Base-by-base conservation (phyloP, 2,888 invertebrate species). In the Drosophila robusta region DNA sequence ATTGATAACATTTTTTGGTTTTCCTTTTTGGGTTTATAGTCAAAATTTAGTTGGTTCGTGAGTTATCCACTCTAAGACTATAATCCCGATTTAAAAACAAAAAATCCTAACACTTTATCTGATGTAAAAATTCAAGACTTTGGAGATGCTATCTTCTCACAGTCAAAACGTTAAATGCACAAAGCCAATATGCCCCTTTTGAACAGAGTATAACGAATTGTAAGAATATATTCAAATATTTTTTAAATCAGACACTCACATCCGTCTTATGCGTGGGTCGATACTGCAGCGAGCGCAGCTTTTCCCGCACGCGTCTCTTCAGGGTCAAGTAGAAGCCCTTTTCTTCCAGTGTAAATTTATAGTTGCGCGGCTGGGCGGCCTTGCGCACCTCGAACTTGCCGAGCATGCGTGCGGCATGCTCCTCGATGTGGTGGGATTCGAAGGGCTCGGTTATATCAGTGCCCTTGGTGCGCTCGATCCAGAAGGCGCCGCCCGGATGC, bases 401-500 rank as follows among this genome's bases (percentile, higher is more conserved):
- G 6, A 96, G 90, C 49, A 95, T 78, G 51, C 92, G 92, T 75
- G 94, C 93, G 0, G 95, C 94, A n/a, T 92, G 92, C 3, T 93
- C 92, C 12, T 94, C 93, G 16, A 96, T 89, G 89, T 97, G 96
- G 90, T 96, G 95, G 0, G 93, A 91, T 93, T 96, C 95, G 84
- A 96, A 97, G 11, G 95, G 94, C 92, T 96, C 96, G 0, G 96
- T 96, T 60, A 96, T 96, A 79, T 97, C 96, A 6, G 95, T 95
- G 2, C 96, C 96, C 93, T 95, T 94, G 4, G 95, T 95, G 14
- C 94, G 89, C 56, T 93, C 92, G 26, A 97, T 89, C 96, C 96
- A 97, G 86, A 95, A 95, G 1, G 93, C 90, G 1, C 98, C 97
- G 44, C 98, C 98, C 1, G 98, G 98, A 93, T 99, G 98, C 36